These are phyloP conservation scores for Cosmopolites sordidus DNA, from an alignment of 2,888 invertebrate species.

Conservation along the genomic window DNA sequence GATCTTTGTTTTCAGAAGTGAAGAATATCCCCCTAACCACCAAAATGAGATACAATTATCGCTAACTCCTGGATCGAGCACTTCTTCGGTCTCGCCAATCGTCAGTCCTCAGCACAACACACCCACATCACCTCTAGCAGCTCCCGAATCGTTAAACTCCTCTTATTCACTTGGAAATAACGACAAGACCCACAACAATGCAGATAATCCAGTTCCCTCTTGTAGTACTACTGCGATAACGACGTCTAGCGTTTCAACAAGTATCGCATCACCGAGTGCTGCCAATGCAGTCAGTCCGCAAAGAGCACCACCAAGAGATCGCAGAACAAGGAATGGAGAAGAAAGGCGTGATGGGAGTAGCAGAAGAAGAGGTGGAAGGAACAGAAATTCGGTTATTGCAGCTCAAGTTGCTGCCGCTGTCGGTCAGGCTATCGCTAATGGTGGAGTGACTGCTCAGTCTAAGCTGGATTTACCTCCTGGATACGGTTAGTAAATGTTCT, in stretches of 20 bases:
- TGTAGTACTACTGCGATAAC: slow-evolving; percentile 18
- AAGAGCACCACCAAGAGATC: slow-evolving; percentile 44
- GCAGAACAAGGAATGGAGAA: slow-evolving; percentile 29
- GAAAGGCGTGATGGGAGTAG: slow-evolving; percentile 49
- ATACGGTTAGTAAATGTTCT: slow-evolving; percentile 60
- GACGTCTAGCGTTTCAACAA: slow-evolving; percentile 22
- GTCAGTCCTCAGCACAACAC: slow-evolving; percentile 23
- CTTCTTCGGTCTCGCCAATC: slow-evolving; percentile 15
- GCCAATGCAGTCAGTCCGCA: slow-evolving; percentile 21
- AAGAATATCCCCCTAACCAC: slow-evolving; percentile 26
- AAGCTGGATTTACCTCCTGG: slow-evolving; percentile 78
- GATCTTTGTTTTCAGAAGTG: slow-evolving; percentile 30
- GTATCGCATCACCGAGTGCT: slow-evolving; percentile 15
- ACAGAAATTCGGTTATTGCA: slow-evolving; percentile 39
- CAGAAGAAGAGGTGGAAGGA: slow-evolving; percentile 43
- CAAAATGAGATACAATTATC: slow-evolving; percentile 15
- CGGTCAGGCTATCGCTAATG: slow-evolving; percentile 32
- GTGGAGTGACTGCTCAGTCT: slow-evolving; percentile 20
- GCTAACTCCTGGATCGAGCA: slow-evolving; percentile 21
- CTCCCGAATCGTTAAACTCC: slow-evolving; percentile 24
- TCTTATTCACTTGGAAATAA: background rate
- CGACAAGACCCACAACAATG: slow-evolving; percentile 18
- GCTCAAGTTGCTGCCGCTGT: slow-evolving; percentile 37
- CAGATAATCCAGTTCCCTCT: slow-evolving; percentile 37
- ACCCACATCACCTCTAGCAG: slow-evolving; percentile 29